Percentiles rank a stretch among this genome's conserved stretches.
These are phyloP conservation scores for Cheilosia pagana DNA, from an alignment of 2,888 invertebrate genomes.

Conservation along the genomic window DNA sequence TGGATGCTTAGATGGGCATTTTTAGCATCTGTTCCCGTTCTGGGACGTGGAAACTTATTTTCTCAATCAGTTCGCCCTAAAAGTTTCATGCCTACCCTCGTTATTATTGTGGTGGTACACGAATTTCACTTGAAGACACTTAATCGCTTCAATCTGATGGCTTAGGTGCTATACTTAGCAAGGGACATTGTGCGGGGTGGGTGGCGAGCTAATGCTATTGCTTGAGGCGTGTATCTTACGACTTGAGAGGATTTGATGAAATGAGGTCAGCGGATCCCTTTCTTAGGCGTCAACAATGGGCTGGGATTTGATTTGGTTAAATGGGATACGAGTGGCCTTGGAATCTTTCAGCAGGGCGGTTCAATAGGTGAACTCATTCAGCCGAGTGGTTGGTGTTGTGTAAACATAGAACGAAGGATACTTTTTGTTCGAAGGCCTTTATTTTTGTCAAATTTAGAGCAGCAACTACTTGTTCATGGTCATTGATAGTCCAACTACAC, in stretches of 20 bases:
- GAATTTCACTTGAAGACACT: constrained; percentile 15
- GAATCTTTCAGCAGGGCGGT: not conserved
- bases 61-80: constrained; percentile 34
- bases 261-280: constrained; percentile 1
- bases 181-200: not conserved
- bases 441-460: no score
- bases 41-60: constrained; percentile 30
- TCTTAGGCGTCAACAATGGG: constrained; percentile 7
- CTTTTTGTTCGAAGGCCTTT: not conserved
- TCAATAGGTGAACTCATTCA: not conserved
- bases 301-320: constrained; percentile 14
- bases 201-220: not conserved
- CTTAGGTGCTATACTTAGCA: constrained; percentile 4
- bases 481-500: no score
- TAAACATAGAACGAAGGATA: not conserved
- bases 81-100: constrained; percentile 2
- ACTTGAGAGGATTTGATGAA: not conserved
- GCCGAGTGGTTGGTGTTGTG: not conserved
- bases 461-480: no score
- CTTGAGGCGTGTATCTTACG: constrained; percentile 7
- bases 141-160: constrained; percentile 28
- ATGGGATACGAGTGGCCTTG: constrained; percentile 3
- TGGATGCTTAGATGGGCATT: constrained; percentile 16
- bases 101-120: constrained; percentile 9
- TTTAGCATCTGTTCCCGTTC: constrained; percentile 40